Evolutionary conservation across 2,797 vertebrate species (phyloP).

Genomic region (Melanotaenia parkinsoni): DNA sequence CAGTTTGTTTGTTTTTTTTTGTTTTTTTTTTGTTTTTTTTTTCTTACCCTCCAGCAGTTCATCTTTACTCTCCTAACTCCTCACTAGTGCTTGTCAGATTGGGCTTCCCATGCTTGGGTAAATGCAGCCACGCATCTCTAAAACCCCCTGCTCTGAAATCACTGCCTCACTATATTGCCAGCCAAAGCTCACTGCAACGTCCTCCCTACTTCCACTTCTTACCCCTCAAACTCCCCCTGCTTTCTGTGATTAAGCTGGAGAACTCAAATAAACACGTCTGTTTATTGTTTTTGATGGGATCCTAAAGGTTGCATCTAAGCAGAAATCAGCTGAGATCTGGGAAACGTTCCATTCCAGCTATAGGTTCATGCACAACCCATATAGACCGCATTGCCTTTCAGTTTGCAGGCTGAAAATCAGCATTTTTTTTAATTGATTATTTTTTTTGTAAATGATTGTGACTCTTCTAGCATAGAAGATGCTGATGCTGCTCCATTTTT

Average conservation of each 20-base stretch:
- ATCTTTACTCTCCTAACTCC: slow-evolving; percentile 17
- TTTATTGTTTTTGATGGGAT: slow-evolving; percentile 40
- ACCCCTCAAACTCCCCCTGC: slow-evolving; percentile 7
- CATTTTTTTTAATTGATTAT: slow-evolving; percentile 4
- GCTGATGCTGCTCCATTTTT: slow-evolving; percentile 1
- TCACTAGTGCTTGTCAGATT: slow-evolving; percentile 56
- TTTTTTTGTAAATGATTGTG: neutral
- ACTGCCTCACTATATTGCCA: slow-evolving; percentile 49
- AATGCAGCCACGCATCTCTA: slow-evolving; percentile 64
- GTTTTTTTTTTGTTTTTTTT: no score
- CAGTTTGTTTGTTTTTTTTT: neutral
- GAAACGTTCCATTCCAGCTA: slow-evolving; percentile 4
- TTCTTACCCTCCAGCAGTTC: neutral
- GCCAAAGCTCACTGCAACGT: slow-evolving; percentile 55
- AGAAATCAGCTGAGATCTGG: slow-evolving; percentile 28
- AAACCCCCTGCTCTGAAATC: slow-evolving; percentile 50
- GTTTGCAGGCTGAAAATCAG: slow-evolving; percentile 42
- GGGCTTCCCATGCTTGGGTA: slow-evolving; percentile 64
- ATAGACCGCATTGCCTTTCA: slow-evolving; percentile 51
- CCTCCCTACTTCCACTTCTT: slow-evolving; percentile 29
- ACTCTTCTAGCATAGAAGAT: slow-evolving; percentile 37
- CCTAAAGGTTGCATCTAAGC: slow-evolving; percentile 41
- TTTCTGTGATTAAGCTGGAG: slow-evolving; percentile 48
- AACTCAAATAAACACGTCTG: slow-evolving; percentile 18
- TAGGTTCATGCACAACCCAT: slow-evolving; percentile 45